phyloP scores from a whole-genome alignment of 2,888 invertebrate species.

The Agrotis puta region DNA sequence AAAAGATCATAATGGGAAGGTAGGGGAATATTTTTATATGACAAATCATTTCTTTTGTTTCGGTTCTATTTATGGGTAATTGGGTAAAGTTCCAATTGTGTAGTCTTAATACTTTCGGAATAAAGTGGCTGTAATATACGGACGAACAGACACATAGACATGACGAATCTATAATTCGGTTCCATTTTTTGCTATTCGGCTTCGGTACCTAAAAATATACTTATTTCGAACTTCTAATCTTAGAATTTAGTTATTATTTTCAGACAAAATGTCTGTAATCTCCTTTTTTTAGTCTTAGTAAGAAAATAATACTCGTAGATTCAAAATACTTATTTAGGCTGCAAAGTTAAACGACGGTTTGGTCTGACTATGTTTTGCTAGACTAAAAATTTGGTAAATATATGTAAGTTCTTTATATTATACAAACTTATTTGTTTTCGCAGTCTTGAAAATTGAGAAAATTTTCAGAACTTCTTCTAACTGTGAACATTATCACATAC shows the following conservation, averaged over 20 bases:
- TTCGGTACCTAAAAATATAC: too few relatives aligned
- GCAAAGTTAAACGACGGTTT: not conserved
- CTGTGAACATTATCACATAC: conserved; percentile 1
- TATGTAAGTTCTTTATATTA: not conserved
- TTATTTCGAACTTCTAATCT: too few relatives aligned
- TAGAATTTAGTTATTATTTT: too few relatives aligned
- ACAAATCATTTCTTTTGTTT: not conserved
- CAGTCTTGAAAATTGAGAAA: not conserved
- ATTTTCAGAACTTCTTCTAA: not conserved
- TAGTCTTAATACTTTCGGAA: too few relatives aligned
- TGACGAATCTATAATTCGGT: too few relatives aligned
- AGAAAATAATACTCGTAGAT: not conserved
- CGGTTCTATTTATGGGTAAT: too few relatives aligned
- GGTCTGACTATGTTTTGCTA: not conserved
- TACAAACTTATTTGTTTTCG: conserved; percentile 4
- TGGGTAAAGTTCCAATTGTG: too few relatives aligned
- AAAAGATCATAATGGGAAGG: not conserved
- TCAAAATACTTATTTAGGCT: not conserved
- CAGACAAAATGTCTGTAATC: not conserved
- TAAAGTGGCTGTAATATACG: too few relatives aligned
- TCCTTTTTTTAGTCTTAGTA: not conserved
- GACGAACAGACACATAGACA: too few relatives aligned
- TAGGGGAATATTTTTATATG: conserved; percentile 4
- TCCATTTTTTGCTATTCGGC: too few relatives aligned
- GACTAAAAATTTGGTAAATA: not conserved